These are phyloP conservation scores for Parauchenoglanis punctatus DNA, from an alignment of 2,797 vertebrate species.

Conservation along the genomic window DNA sequence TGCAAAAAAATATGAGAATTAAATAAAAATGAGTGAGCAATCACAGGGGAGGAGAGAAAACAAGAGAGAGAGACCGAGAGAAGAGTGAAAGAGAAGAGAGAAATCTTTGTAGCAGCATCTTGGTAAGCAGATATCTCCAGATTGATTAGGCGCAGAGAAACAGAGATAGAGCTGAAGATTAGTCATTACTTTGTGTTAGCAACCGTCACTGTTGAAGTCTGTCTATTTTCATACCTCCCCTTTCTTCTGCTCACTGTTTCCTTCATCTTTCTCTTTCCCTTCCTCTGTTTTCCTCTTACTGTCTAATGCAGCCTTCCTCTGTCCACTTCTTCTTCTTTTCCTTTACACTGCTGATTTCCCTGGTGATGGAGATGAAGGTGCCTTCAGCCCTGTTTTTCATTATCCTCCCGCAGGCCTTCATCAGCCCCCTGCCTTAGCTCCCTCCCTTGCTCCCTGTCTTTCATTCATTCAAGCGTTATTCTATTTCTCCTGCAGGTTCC, in stretches of 20 bases:
- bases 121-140: conserved; percentile 22
- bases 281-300: background rate
- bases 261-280: background rate
- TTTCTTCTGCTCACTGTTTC: background rate
- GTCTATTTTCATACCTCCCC: conserved; percentile 6
- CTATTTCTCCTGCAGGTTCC: conserved; percentile 11
- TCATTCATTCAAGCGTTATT: conserved; percentile 6
- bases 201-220: conserved; percentile 21
- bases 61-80: background rate
- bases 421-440: conserved; percentile 20
- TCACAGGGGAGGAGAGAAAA: conserved; percentile 14
- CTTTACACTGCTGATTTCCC: background rate
- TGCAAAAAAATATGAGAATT: background rate
- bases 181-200: conserved; percentile 35
- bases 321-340: background rate
- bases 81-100: background rate
- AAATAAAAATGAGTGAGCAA: background rate
- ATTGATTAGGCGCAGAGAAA: conserved; percentile 43
- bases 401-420: conserved; percentile 8
- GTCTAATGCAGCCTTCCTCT: background rate
- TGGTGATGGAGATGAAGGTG: background rate
- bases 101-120: background rate
- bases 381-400: conserved; percentile 21
- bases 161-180: conserved; percentile 26
- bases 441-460: background rate